Base-by-base conservation (phyloP, 1,140 invertebrate genomes). In the Conus ventricosus region DNA sequence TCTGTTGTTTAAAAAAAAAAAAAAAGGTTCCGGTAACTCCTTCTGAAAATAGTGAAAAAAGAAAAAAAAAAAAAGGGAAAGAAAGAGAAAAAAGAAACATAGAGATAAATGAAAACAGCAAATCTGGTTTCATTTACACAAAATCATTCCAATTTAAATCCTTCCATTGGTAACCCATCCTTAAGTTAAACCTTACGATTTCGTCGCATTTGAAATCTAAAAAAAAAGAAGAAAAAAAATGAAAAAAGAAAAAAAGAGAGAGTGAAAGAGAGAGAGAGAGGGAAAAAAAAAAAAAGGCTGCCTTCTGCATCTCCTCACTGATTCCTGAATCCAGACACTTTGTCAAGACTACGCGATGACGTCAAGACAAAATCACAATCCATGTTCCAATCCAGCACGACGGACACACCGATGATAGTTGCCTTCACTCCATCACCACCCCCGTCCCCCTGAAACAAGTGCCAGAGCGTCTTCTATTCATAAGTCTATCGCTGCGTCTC, bases 401-500 rank as follows among this genome's bases (percentile, higher is more conserved):
- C 25, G 39, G 20, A 84, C 25, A 78, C 84, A 83, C 27, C 53
- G 15, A 81, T 57, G 6, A 54, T 75, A 67, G 20, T 53, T 54
- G 27, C 63, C 84, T 60, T 85, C 54, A 60, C 75, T 55, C 20
- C 51, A 85, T 76, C 55, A 25, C 27, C 71, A 53, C n/a, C 78
- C 20, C 57, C 54, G n/a, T 25, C 17, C 17, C 15, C 6, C 23
- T 10, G 15, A 75, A 55, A n/a, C 67, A 25, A 80, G 15, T n/a
- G 54, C 75, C 23, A 67, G 10, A 63, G 54, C 17, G n/a, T 57
- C 27, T 55, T 67, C 5, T 60, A 60, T 54, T 84, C 53, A 78
- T 90, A 82, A 82, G 25, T 88, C 57, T 80, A 87, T 87, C 85
- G 85, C 75, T 88, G 87, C 57, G 88, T 90, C 54, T 90, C 87